Base-by-base conservation (phyloP, 2,797 vertebrate genomes). In the Falco novaeseelandiae region DNA sequence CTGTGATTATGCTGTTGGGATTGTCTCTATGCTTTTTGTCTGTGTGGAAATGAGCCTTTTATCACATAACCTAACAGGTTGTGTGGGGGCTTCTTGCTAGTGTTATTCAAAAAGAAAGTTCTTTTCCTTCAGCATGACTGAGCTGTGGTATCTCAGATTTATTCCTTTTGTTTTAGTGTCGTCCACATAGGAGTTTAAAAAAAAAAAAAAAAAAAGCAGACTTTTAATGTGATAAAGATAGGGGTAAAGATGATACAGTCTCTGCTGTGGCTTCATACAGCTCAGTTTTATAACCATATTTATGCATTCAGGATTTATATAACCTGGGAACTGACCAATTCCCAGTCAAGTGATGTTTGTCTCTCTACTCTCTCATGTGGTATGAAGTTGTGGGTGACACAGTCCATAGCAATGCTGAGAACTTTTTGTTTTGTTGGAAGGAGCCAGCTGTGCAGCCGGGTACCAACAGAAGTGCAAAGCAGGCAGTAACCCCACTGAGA, bases 391-490 rank as follows among this genome's bases (percentile, higher is more conserved):
- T 89, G 92, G 59, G 26, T 87, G 76, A 80, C 51, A 42, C 13
- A 67, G 59, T 67, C 57, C 26, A 10, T 57, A 85, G 58, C 3
- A 5, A 95, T 89, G 87, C 29, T 87, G 90, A 92, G 93, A 93
- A 81, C 71, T 80, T 96, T 44, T 83, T 94, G 80, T 89, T 96
- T 86, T 93, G 72, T 80, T 93, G 70, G 42, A 76, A 84, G 27
- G 51, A 92, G 83, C 34, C 80, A 79, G 38, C 94, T 77, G 74
- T 92, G 81, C 94, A 90, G 90, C 89, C 83, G 82, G 61, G 52
- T 74, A 83, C 78, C 46, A 84, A 59, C 20, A 87, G 63, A 94
- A 96, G 81, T 40, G 78, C 76, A 89, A 63, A 91, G 81, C 55
- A 54, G 82, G 65, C 90, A 67, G 55, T 52, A 94, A 40, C 40